Evolutionary conservation across 2,797 vertebrate species (phyloP), one percentile per base, ranked within the genome.

Genomic region (Lacerta agilis): DNA sequence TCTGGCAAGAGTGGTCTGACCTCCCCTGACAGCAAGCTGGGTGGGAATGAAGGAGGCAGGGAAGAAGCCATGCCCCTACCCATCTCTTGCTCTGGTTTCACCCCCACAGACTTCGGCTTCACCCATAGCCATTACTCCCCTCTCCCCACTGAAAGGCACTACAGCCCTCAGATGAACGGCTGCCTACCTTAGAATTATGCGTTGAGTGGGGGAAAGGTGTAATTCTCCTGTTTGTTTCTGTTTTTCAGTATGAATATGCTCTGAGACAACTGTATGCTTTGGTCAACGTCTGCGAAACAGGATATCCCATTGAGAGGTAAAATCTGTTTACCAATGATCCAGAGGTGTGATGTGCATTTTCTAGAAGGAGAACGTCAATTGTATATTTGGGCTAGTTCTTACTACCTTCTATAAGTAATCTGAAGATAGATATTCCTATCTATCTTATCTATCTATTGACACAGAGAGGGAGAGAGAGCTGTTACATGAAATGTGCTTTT

Each of bases 201-300:
- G 36, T 29, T 29, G 11, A 25, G 29, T 67, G 10, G 23, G 13
- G 29, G 29, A 45, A 84, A 79, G 13, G 23, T 25, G 11, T 86
- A 69, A 86, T 8, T 79, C 29, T 76, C 23, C 61, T 73, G 10
- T 79, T 82, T 89, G 7, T 93, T 93, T 94, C 88, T 45, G 13
- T 49, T 77, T 98, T 98, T 88, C 96, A 99, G 99, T 98, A 97
- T 6, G 98, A 99, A 88, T 98, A 98, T 23, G 98, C 98, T 2
- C 94, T 99, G 95, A 97, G 98, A 92, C 97, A 98, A 58, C 95
- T 99, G 83, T 99, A 98, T 2, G 97, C 97, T 83, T 97, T 99
- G 95, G 98, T 98, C 93, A 99, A 99, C 89, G 93, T 99, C 89
- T 99, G 99, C 92, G 98, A 99, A 95, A 93, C 91, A 83, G 97